Base-by-base conservation (phyloP, 2,888 invertebrate genomes). In the Chloroclystis v-ata region DNA sequence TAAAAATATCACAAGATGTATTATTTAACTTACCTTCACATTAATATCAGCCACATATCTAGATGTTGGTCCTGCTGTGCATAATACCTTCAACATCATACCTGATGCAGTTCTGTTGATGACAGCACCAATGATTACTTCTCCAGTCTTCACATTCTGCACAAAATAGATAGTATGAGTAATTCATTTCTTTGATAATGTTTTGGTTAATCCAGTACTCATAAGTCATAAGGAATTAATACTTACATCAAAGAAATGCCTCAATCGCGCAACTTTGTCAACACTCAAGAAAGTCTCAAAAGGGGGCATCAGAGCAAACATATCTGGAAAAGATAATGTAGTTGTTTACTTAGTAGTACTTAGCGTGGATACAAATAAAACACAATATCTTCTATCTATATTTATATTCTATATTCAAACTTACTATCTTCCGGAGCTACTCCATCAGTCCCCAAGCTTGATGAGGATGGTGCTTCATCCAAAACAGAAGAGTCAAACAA, bases 31-130 rank as follows among this genome's bases (percentile, higher is more conserved):
- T 87, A 96, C 97, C 91, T 95, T 95, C 48, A 97, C 92, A 77
- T 94, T 94, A 58, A 97, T 91, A 78, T 97, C 96, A 42, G 94
- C 93, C 39, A 97, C 92, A 81, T 95, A 94, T 75, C 94, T 90
- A 35, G 93, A 92, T 57, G 91, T 91, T 42, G 92, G 93, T 55
- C 94, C 94, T 49, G 94, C 93, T 47, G 95, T 93, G 82, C 96
- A 97, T 39, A 97, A 86, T 14, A 97, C 92, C 80, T 94, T 95
- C 59, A 97, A 87, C 89, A 92, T 91, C 87, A 92, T 90, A 50
- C 93, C 93, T 26, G 91, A 90, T 51, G 91, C 90, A 59, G 92
- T 92, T 78, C 93, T 91, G 80, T 94, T 93, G 72, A 92, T 91
- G 54, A 95, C 92, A 50, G 92, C 91, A 47, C 94, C 94, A 78